Percentiles rank a stretch among this genome's conserved stretches.
These are phyloP conservation scores for Protosalanx chinensis DNA, from an alignment of 2,797 vertebrate genomes.

Conservation along the genomic window DNA sequence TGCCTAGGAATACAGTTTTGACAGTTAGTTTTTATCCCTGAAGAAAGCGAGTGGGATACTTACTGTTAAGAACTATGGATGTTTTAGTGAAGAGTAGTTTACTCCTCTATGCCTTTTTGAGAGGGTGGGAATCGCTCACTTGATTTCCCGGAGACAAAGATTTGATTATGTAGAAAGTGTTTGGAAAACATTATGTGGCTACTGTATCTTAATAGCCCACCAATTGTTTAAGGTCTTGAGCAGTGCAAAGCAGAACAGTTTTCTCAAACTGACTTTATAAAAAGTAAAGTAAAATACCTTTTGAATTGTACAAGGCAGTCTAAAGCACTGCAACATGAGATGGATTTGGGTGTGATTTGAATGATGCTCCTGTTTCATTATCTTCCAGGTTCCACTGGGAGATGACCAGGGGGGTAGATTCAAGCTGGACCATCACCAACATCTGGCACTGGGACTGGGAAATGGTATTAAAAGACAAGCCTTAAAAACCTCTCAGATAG, in stretches of 20 bases:
- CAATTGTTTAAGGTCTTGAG: slow-evolving; percentile 37
- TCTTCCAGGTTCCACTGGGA: slow-evolving; percentile 53
- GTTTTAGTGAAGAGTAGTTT: not conserved
- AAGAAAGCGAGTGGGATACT: too few relatives aligned
- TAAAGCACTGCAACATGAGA: too few relatives aligned
- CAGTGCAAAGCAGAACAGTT: too few relatives aligned
- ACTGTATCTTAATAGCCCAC: not conserved
- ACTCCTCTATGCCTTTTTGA: slow-evolving; percentile 1
- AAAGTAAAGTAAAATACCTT: not conserved
- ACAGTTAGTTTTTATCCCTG: not conserved
- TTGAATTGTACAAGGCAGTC: too few relatives aligned
- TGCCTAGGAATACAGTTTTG: not conserved
- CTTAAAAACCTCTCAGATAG: not conserved
- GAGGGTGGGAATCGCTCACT: slow-evolving; percentile 18
- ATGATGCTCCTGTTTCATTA: not conserved
- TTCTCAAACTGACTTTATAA: too few relatives aligned
- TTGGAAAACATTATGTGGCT: slow-evolving; percentile 24
- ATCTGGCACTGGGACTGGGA: slow-evolving; percentile 63
- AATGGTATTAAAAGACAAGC: not conserved
- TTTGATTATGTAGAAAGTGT: slow-evolving; percentile 28
- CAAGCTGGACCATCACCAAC: slow-evolving; percentile 53
- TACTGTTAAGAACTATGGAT: not conserved
- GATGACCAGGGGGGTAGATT: slow-evolving; percentile 37
- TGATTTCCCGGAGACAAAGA: slow-evolving; percentile 32
- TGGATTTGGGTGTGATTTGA: too few relatives aligned